Evolutionary conservation across 1,140 invertebrate genomes (phyloP), one percentile per base, ranked within the genome.

Genomic region (Harlomillsia oculata): DNA sequence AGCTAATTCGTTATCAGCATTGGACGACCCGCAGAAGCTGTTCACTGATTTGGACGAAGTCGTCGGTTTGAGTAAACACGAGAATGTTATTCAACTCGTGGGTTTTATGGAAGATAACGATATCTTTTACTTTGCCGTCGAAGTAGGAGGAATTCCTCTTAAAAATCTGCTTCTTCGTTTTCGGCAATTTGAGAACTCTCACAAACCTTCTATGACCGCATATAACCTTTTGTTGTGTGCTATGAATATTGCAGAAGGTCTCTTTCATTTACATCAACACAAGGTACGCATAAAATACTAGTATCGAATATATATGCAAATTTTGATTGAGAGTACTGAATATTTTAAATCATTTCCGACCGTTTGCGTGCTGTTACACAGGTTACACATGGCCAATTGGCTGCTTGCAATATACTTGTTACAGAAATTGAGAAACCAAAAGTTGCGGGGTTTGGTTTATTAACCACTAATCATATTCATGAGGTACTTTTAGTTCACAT

Each of bases 41-140:
- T 53, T 45, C 11, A 53, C 81, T 40, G 84, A 88, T 62, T 68
- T 91, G 28, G 83, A 86, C 56, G 63, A 82, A 28, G 72, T 89
- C 9, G 80, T 85, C 2, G 58, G 67, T n/a, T 77, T 80, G 67
- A 72, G 80, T 2, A 79, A 78, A 56, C 82, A 87, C 69, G 76
- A 79, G 16, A 82, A 88, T 71, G 70, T 90, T 0, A 73, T 87
- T 5, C 76, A 79, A 41, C 76, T 90, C 18, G 76, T 88, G 63
- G 88, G 88, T 4, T 84, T 84, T 21, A 85, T 82, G 66, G 85
- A 89, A 69, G 84, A 82, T 41, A 73, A 78, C 44, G 67, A 59
- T 53, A 60, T 60, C 6, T 59, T 66, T 25, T 65, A 60, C 9
- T 62, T 68, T 40, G 56, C 40, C 14, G 39, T 59, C 9, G 63